Conservation (phyloP, 2,113 vertebrate species). For the Eidolon helvum region DNA sequence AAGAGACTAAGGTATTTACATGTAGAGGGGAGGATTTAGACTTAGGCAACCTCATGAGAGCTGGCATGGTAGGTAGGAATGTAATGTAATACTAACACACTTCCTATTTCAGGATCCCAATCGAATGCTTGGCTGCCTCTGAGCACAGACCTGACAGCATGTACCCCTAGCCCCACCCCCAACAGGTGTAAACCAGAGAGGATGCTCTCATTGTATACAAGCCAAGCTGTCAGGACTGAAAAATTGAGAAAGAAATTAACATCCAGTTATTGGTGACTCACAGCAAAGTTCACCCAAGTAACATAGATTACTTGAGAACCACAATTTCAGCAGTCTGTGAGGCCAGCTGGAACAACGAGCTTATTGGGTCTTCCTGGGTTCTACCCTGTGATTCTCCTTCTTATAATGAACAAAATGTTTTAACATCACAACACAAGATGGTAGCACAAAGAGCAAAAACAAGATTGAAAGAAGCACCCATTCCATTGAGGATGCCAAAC, state of each 20-base stretch:
- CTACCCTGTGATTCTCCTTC: neutral
- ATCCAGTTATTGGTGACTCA: neutral
- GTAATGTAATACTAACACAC: neutral
- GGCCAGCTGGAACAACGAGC: neutral
- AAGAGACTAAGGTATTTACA: neutral
- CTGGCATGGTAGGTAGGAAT: neutral
- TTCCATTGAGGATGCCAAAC: neutral
- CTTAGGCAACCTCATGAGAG: neutral
- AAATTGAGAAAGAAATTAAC: neutral
- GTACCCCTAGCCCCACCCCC: neutral
- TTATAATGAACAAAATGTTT: neutral
- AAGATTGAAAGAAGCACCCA: neutral
- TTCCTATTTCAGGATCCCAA: fast-evolving
- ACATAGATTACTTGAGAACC: neutral
- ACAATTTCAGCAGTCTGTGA: neutral
- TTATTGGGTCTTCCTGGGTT: neutral
- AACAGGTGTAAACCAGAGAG: neutral
- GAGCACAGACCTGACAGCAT: neutral
- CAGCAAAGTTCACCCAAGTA: neutral
- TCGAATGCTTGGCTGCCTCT: neutral
- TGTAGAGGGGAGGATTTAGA: neutral
- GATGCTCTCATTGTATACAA: neutral
- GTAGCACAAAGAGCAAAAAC: neutral
- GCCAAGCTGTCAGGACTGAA: neutral
- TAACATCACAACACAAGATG: neutral